phyloP scores from a whole-genome alignment of 2,797 vertebrate genomes.

The Merluccius polli region DNA sequence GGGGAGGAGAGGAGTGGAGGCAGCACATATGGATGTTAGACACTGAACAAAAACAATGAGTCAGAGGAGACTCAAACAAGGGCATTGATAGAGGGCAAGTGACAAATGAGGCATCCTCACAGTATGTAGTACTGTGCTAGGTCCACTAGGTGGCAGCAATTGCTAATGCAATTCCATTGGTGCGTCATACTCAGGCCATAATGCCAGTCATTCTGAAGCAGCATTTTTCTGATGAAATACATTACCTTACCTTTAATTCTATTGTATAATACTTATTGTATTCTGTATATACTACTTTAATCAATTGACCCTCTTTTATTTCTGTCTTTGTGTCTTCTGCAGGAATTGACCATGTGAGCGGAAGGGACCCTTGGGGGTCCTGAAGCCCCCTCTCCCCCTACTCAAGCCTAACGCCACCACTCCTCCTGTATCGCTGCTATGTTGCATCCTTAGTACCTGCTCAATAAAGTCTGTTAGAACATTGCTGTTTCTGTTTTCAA shows the following conservation, averaged over 20 bases:
- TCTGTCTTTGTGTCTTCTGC: not conserved
- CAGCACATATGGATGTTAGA: slow-evolving; percentile 35
- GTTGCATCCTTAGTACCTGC: slow-evolving; percentile 73
- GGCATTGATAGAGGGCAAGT: not conserved
- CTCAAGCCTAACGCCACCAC: slow-evolving; percentile 64
- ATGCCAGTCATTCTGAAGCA: not conserved
- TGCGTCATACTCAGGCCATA: not conserved
- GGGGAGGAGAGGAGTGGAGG: slow-evolving; percentile 4
- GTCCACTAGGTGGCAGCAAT: slow-evolving; percentile 54
- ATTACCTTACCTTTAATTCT: not conserved
- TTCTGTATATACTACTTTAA: not conserved
- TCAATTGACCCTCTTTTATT: not conserved
- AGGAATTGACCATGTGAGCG: slow-evolving; percentile 96
- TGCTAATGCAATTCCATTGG: slow-evolving; percentile 2
- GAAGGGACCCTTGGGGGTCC: slow-evolving; percentile 34
- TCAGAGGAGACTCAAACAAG: slow-evolving; percentile 36
- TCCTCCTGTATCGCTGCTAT: slow-evolving; percentile 75
- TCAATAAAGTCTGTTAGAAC: slow-evolving; percentile 85
- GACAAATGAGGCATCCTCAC: not conserved
- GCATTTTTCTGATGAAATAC: not conserved
- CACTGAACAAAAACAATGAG: slow-evolving; percentile 53
- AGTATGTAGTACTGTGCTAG: slow-evolving; percentile 20
- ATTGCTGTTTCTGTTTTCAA: not conserved
- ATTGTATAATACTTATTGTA: not conserved
- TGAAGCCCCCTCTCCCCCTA: slow-evolving; percentile 53